Evolutionary conservation across 2,113 vertebrate species (phyloP).

Genomic region (Pan paniscus): DNA sequence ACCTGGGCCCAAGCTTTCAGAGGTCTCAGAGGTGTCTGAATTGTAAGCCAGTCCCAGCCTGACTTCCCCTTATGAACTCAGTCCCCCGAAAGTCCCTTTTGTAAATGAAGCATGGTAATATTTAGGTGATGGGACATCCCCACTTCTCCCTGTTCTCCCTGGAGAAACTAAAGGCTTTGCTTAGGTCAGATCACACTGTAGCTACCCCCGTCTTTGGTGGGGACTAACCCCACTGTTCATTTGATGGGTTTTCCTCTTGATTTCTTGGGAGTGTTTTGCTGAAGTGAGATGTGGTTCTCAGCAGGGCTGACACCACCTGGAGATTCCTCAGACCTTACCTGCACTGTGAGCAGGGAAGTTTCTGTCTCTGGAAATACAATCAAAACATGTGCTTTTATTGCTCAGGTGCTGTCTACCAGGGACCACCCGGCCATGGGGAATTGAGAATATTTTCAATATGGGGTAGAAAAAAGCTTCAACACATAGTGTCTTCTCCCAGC

Average conservation of each 20-base stretch:
- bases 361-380: slow-evolving; percentile 29
- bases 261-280: background rate
- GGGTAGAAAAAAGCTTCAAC: background rate
- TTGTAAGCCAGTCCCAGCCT: background rate
- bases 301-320: background rate
- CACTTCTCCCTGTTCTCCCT: background rate
- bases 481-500: background rate
- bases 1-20: background rate
- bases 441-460: background rate
- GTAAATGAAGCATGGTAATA: background rate
- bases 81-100: slow-evolving; percentile 4
- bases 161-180: background rate
- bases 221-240: background rate
- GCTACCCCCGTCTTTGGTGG: fast-evolving
- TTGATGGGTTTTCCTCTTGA: background rate
- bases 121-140: background rate
- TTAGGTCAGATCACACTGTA: fast-evolving
- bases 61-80: background rate
- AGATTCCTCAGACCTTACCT: background rate
- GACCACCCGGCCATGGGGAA: background rate
- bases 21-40: background rate
- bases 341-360: background rate
- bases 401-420: background rate
- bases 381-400: background rate
- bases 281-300: background rate